Percentiles rank a stretch among this genome's conserved stretches.
Evolutionary conservation across 2,113 vertebrate species (phyloP).

Genomic region (Platysteira castanea): DNA sequence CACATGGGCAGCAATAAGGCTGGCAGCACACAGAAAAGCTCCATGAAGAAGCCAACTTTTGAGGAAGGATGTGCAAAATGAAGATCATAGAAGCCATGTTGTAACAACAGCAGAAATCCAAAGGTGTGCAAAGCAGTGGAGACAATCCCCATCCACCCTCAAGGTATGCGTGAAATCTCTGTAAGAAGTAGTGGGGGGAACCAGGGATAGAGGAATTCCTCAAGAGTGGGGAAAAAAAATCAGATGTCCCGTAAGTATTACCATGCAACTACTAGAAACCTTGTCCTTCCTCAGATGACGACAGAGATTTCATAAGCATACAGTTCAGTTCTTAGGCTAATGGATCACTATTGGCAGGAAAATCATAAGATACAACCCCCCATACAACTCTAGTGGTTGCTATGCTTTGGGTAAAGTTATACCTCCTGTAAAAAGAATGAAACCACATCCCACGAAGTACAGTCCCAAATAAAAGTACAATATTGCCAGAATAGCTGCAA

Average conservation of each 20-base stretch:
- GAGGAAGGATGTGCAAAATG: background rate
- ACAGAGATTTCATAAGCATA: background rate
- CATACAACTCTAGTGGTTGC: background rate
- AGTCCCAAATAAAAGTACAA: background rate
- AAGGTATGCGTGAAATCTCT: background rate
- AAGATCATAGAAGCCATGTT: background rate
- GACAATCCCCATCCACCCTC: background rate
- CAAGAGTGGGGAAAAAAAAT: background rate
- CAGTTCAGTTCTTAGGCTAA: background rate
- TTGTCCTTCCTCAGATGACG: background rate
- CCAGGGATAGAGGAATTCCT: background rate
- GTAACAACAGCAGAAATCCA: background rate
- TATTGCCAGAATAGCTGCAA: background rate
- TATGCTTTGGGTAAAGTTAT: background rate
- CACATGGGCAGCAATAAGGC: background rate
- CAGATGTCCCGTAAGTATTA: background rate
- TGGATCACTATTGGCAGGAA: background rate
- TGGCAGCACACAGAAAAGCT: background rate
- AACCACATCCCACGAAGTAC: rapidly evolving
- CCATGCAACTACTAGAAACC: background rate
- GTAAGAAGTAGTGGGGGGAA: background rate
- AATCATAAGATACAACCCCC: background rate
- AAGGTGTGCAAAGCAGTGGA: background rate
- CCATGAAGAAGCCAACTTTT: background rate
- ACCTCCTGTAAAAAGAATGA: background rate